These are phyloP conservation scores for Pissodes strobi DNA, from an alignment of 1,140 invertebrate genomes.

Conservation along the genomic window DNA sequence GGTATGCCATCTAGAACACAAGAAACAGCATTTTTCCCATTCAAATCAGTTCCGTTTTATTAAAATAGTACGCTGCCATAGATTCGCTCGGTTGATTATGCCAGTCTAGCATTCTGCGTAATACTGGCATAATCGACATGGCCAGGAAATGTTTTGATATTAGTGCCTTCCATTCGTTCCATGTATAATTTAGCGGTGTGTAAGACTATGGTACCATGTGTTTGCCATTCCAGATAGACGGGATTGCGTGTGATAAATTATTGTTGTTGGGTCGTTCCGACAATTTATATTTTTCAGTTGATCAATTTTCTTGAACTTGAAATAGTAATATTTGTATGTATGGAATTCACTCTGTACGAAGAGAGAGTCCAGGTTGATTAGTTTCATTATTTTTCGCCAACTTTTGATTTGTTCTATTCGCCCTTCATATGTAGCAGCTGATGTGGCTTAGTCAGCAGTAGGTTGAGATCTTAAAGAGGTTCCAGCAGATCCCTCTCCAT, in stretches of 20 bases:
- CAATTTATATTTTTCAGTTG: not conserved
- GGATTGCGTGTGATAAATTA: not conserved
- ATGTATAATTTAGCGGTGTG: not conserved
- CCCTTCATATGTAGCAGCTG: no score
- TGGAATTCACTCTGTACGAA: no score
- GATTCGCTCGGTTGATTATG: not conserved
- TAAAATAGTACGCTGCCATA: not conserved
- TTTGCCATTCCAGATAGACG: not conserved
- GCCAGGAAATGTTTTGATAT: not conserved
- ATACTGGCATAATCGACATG: not conserved
- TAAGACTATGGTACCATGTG: no score
- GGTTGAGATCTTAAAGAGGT: no score
- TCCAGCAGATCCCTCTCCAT: no score
- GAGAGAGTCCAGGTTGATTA: no score
- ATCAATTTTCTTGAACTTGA: not conserved
- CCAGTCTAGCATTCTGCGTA: not conserved
- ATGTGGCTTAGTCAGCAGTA: no score
- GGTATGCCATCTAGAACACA: not conserved
- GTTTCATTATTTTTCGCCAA: no score
- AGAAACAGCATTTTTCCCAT: not conserved
- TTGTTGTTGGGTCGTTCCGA: not conserved
- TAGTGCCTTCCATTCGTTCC: not conserved
- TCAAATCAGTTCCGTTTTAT: not conserved
- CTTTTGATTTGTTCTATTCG: no score
- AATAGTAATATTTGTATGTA: no score